Evolutionary conservation across 2,888 invertebrate species (phyloP), one percentile per base, ranked within the genome.

Genomic region (Celastrina argiolus): DNA sequence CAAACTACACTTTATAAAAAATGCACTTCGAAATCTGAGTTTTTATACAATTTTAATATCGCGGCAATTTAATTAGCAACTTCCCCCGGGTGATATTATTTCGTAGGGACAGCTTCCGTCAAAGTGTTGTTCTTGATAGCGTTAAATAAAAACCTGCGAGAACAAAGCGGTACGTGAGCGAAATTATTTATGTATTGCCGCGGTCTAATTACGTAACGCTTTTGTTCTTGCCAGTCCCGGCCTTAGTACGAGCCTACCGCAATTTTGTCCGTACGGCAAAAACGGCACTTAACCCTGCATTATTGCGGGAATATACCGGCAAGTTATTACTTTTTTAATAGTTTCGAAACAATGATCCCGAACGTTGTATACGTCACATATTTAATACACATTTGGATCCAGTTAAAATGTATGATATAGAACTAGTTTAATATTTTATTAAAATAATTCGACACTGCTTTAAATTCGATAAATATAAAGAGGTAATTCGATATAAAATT

Each of bases 111-210:
- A 79, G 81, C 85, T 82, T 81, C 78, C 81, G 83, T 86, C 84
- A 86, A 81, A 85, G 83, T 86, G 88, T 81, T 87, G 81, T 85
- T 85, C 85, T 83, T 84, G 82, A 85, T 87, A 84, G 83, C 81
- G 82, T 87, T 87, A 87, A 87, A 89, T 88, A 88, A 87, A 88
- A 88, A 86, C 83, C 85, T 84, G 87, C 76, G 70, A 71, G 84
- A 87, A 88, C 88, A 90, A 90, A 89, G 87, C 80, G 83, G 82
- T 84, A 89, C 89, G 88, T 89, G 89, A 84, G 85, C 85, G 86
- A 89, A 90, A 90, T 90, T 89, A 89, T 88, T 89, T 88, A 90
- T 90, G 89, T 89, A 89, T 90, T 85, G 85, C 88, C 80, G 82
- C 81, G 88, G 81, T 87, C 88, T 90, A 89, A 90, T 90, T 89